Percentiles rank a stretch among this genome's conserved stretches.
Conservation (phyloP, 2,888 invertebrate species). For the Caenorhabditis drosophilae region DNA sequence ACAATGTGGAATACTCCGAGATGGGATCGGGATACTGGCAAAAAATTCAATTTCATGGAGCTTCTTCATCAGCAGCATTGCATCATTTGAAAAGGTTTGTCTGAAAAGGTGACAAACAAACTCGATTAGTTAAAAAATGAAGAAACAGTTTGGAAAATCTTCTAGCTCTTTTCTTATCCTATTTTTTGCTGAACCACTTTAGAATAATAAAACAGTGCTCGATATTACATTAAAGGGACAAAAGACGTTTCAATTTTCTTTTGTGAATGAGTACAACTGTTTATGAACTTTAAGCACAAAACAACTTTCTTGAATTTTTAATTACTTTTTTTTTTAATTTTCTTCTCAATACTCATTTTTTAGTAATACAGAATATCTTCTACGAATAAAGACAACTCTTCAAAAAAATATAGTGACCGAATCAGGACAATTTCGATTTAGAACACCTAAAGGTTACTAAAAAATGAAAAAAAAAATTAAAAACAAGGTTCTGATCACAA, state of each 20-base stretch:
- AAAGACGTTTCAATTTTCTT: too few species aligned
- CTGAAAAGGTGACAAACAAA: neutral
- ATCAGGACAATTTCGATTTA: constrained; percentile 62
- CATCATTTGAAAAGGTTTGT: constrained; percentile 59
- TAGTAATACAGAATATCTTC: constrained; percentile 65
- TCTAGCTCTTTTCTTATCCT: too few species aligned
- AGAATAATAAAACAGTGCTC: too few species aligned
- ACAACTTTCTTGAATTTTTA: neutral
- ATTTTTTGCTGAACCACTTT: too few species aligned
- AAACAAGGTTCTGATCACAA: constrained; percentile 10
- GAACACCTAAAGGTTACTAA: constrained; percentile 45
- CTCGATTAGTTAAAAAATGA: neutral
- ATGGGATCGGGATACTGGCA: constrained; percentile 53
- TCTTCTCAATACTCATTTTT: constrained; percentile 17
- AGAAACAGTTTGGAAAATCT: too few species aligned
- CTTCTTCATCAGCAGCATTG: constrained; percentile 54
- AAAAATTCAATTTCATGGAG: constrained; percentile 58
- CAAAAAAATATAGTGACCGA: constrained; percentile 57
- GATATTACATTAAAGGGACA: too few species aligned
- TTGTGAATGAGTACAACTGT: too few species aligned
- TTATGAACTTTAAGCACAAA: neutral
- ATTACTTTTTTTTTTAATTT: neutral
- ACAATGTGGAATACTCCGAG: constrained; percentile 62
- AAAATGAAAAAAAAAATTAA: constrained; percentile 7
- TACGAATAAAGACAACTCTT: constrained; percentile 61